Evolutionary conservation across 2,113 vertebrate genomes (phyloP), one percentile per base, ranked within the genome.

Genomic region (Colius striatus): DNA sequence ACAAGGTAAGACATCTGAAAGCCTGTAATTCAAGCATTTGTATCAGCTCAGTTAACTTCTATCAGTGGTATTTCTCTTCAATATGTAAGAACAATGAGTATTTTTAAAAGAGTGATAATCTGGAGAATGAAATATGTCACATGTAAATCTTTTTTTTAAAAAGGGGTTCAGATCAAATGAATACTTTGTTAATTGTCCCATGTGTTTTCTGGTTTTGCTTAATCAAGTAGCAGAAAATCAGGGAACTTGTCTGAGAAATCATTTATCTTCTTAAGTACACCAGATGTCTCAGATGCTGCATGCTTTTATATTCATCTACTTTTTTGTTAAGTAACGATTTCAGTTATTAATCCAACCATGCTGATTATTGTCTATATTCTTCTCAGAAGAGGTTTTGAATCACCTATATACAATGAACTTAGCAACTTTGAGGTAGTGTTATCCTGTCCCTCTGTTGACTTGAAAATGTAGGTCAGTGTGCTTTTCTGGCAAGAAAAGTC

Each of bases 261-360:
- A 12, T 58, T 55, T 11, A 29, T 48, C 29, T 6, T 68, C 29
- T 75, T 82, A 21, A 67, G 36, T 26, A 13, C 48, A 22, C 6
- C 26, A 60, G 22, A n/a, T 84, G 77, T 80, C 47, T 84, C 38
- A 32, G 11, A 16, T 81, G 55, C 38, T 1, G 0, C 0, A 0
- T 76, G 11, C 5, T 7, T 68, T 63, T 84, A 27, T 74, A 58
- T 67, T 17, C 7, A 5, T 26, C 20, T 36, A 23, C 10, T 38
- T 19, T 3, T 36, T 72, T 51, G 32, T n/a, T 63, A 65, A 43
- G 17, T 50, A 78, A 36, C 62, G 22, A 38, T 75, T 90, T 83
- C 16, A 36, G 11, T 3, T 67, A 12, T 86, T 90, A 6, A 16
- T 73, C 27, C 21, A 22, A 23, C 34, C 70, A 2, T 48, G 38